Conservation (phyloP, 2,888 invertebrate species). For the Eurytoma adleriae region DNA sequence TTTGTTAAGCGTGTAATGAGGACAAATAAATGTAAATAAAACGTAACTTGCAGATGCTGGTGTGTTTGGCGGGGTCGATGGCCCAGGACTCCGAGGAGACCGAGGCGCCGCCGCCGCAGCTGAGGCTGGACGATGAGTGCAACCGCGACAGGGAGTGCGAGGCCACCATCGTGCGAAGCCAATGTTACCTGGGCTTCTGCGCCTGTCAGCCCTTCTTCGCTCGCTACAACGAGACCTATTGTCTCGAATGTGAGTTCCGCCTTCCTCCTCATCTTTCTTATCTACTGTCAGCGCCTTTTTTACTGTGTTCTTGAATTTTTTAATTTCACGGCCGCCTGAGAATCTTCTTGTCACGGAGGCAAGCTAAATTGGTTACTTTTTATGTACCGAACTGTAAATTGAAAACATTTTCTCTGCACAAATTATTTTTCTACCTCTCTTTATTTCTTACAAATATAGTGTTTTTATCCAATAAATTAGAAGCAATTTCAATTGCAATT, state of each 20-base stretch:
- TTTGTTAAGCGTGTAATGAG: no score
- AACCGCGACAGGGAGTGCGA: constrained; percentile 82
- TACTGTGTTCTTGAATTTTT: background rate
- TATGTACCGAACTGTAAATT: no score
- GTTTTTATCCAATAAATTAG: no score
- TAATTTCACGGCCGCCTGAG: no score
- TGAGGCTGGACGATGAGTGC: constrained; percentile 81
- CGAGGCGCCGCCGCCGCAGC: constrained; percentile 58
- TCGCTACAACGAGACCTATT: constrained; percentile 85
- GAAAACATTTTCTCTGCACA: background rate
- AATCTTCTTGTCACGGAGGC: no score
- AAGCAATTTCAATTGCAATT: no score
- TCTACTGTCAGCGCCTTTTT: background rate
- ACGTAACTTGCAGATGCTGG: background rate
- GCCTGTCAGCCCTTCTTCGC: constrained; percentile 90
- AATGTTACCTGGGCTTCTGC: constrained; percentile 85
- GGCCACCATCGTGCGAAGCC: constrained; percentile 79
- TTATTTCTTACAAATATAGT: background rate
- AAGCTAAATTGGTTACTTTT: no score
- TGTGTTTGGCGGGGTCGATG: background rate
- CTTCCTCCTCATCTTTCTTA: background rate
- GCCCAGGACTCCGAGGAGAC: background rate
- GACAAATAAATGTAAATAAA: no score
- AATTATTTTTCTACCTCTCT: background rate
- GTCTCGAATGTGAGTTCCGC: constrained; percentile 86